Evolutionary conservation across 2,797 vertebrate species (phyloP).

Genomic region (Accipiter fasciatus): DNA sequence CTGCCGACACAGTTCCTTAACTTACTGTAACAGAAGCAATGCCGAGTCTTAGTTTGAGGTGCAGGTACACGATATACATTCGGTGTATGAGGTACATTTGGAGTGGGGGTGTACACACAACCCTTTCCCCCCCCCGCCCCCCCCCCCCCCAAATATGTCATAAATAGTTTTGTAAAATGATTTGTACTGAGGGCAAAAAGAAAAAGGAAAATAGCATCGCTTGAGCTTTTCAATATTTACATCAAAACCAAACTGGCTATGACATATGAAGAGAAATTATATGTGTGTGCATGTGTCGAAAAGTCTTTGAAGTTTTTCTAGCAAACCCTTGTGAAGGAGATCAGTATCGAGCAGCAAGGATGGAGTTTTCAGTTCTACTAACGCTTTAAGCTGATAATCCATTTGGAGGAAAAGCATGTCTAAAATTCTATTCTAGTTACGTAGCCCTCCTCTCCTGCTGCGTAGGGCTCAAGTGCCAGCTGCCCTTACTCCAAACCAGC

Average conservation of each 20-base stretch:
- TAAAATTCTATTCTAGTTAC: not conserved
- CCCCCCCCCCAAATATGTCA: not conserved
- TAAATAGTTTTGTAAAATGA: not conserved
- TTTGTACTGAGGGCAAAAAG: too few species aligned
- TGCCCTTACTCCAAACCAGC: not conserved
- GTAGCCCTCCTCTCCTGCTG: not conserved
- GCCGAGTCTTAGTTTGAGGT: not conserved
- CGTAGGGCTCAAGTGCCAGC: not conserved
- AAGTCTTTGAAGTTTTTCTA: not conserved
- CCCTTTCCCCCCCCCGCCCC: not conserved
- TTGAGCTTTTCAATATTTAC: not conserved
- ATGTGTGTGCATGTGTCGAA: not conserved
- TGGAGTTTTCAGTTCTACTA: not conserved
- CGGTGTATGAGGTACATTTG: not conserved
- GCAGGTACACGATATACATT: not conserved
- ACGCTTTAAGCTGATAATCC: not conserved
- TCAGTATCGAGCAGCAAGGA: not conserved
- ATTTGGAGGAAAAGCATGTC: not conserved
- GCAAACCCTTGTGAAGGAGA: not conserved
- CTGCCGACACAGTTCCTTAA: not conserved
- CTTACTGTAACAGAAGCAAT: not conserved
- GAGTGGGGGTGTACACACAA: accelerated
- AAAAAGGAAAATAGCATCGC: not conserved
- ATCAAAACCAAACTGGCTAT: not conserved
- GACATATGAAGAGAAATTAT: not conserved